Evolutionary conservation across 2,113 vertebrate genomes (phyloP), one percentile per base, ranked within the genome.

Genomic region (Semnornis frantzii): DNA sequence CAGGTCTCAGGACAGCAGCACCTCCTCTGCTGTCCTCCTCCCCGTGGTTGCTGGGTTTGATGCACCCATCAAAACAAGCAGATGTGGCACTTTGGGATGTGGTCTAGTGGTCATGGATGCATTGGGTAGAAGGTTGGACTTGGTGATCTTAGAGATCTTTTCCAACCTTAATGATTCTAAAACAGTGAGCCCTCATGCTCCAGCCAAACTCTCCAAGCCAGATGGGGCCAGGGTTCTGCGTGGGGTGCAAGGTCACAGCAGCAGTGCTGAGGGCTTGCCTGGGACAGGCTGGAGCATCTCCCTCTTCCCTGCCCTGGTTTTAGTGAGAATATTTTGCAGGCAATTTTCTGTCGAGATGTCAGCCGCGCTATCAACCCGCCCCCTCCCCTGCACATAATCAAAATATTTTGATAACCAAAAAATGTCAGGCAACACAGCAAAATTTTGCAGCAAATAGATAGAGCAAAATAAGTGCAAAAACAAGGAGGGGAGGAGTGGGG

Each of bases 321-420:
- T 25, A 50, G 15, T 44, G 18, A n/a, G 72, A 70, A 62, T 59
- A 42, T 83, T 94, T 92, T 76, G 76, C 58, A 73, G 78, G 89
- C 84, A 65, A 68, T 82, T 91, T 94, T 70, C 80, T 92, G 59
- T 27, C 0, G 3, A 88, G 87, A 90, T 57, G 46, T 90, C 5
- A 2, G 71, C 71, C 0, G 0, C 42, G 7, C 74, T 73, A 87
- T 76, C 91, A 93, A 31, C 65, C 65, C 81, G 0, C 65, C 73
- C 91, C 81, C 73, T 89, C 93, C 92, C 80, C 89, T 75, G 70
- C 95, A 81, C 93, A 84, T 89, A 86, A 95, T 78, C 86, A 93
- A 93, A 95, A 93, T 86, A 90, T 87, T 96, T 96, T 93, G 94
- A 89, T 93, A 96, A 92, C 91, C 2, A 0, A 94, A 93, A 93